Evolutionary conservation across 2,113 vertebrate genomes (phyloP).

Genomic region (Hemicordylus capensis): DNA sequence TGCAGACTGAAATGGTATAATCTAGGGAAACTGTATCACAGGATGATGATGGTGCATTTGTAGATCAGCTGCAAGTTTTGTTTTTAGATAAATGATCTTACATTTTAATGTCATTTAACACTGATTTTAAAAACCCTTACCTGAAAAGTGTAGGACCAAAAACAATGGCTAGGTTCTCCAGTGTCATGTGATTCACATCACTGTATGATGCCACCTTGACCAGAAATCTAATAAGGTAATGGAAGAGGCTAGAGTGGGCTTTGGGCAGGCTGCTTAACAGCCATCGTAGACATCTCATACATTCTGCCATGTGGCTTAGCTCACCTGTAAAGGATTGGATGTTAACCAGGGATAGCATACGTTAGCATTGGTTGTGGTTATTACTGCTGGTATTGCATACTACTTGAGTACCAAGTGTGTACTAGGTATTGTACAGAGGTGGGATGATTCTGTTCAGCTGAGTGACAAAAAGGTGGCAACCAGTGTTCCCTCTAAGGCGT

Average conservation of each 20-base stretch:
- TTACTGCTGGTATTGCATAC: neutral
- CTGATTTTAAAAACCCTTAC: constrained; percentile 59
- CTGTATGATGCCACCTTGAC: constrained; percentile 75
- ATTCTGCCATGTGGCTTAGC: constrained; percentile 46
- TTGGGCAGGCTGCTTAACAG: constrained; percentile 68
- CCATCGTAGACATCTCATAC: constrained; percentile 65
- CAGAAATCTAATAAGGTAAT: constrained; percentile 79
- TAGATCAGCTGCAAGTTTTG: neutral
- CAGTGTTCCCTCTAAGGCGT: too few species aligned
- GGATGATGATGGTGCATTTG: neutral
- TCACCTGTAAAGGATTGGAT: constrained; percentile 53
- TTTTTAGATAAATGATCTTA: neutral
- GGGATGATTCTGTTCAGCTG: too few species aligned
- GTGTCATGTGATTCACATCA: constrained; percentile 81
- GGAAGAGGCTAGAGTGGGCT: constrained; percentile 72
- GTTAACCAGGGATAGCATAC: neutral
- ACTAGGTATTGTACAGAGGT: neutral
- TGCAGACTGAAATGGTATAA: neutral
- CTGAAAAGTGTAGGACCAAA: constrained; percentile 84
- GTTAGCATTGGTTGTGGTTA: neutral
- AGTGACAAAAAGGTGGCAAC: neutral
- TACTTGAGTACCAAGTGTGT: neutral
- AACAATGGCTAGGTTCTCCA: constrained; percentile 81
- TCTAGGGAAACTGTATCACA: neutral
- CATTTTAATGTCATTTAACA: neutral